Evolutionary conservation across 2,113 vertebrate species (phyloP).

Genomic region (Nibea coibor): DNA sequence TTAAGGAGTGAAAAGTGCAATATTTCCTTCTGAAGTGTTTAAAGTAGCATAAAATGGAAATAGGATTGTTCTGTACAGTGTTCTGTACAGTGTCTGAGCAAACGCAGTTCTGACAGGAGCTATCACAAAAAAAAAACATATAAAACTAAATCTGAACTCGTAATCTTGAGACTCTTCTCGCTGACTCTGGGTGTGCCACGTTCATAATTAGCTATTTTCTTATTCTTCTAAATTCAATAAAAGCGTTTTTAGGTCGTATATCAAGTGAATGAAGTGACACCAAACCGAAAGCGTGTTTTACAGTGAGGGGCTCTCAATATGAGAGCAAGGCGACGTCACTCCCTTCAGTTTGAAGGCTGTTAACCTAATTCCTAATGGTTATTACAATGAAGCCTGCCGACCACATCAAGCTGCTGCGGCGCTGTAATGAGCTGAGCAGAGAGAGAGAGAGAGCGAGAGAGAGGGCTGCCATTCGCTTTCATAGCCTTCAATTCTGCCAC

Average conservation of each 20-base stretch:
- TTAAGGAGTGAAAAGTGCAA: background rate
- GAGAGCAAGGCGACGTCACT: slow-evolving; percentile 54
- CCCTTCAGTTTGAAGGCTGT: slow-evolving; percentile 48
- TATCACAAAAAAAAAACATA: slow-evolving; percentile 10
- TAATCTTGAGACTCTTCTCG: slow-evolving; percentile 3
- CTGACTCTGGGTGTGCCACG: slow-evolving; percentile 56
- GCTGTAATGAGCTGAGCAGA: slow-evolving; percentile 75
- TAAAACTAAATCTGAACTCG: slow-evolving; percentile 11
- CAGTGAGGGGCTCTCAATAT: slow-evolving; percentile 50
- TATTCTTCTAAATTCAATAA: slow-evolving; percentile 52
- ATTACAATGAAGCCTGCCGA: slow-evolving; percentile 70
- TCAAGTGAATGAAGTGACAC: slow-evolving; percentile 47
- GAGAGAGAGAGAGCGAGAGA: slow-evolving; percentile 36
- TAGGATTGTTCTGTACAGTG: background rate
- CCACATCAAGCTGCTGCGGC: slow-evolving; percentile 79
- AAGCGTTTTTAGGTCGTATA: slow-evolving; percentile 41
- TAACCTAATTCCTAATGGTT: slow-evolving; percentile 72
- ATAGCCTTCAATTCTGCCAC: slow-evolving; percentile 51
- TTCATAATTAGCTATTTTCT: slow-evolving; percentile 45
- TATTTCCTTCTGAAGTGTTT: background rate
- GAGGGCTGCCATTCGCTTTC: slow-evolving; percentile 50
- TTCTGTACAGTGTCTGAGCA: background rate
- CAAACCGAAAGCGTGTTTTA: slow-evolving; percentile 62
- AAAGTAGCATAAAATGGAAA: background rate
- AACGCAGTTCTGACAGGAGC: background rate